phyloP scores from a whole-genome alignment of 2,888 invertebrate species.

The Eupithecia subumbrata region DNA sequence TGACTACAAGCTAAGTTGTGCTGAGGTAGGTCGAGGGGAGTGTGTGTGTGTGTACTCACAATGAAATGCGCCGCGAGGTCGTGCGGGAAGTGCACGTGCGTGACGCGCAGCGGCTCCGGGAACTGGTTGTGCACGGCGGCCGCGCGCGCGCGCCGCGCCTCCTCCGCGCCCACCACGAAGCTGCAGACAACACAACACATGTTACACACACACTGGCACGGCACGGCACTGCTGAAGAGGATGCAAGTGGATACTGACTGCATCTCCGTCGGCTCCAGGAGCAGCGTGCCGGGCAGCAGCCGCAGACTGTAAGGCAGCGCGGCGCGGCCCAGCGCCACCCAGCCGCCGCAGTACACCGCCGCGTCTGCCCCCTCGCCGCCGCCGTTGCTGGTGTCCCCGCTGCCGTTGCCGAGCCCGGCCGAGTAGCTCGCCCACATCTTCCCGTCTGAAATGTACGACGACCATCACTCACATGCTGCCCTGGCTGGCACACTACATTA shows the following conservation, averaged over 20 bases:
- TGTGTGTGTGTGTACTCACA: slow-evolving; percentile 48
- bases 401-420: slow-evolving; percentile 46
- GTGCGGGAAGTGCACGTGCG: slow-evolving; percentile 51
- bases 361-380: slow-evolving; percentile 33
- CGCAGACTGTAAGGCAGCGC: slow-evolving; percentile 70
- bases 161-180: slow-evolving; percentile 56
- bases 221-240: too few species aligned
- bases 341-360: slow-evolving; percentile 71
- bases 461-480: background rate
- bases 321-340: slow-evolving; percentile 65
- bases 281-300: slow-evolving; percentile 64
- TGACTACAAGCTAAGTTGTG: too few species aligned
- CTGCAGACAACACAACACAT: slow-evolving; percentile 46
- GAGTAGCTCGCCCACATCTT: slow-evolving; percentile 60
- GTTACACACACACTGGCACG: too few species aligned
- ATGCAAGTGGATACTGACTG: slow-evolving; percentile 53
- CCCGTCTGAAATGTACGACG: slow-evolving; percentile 50
- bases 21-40: too few species aligned
- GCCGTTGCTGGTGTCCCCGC: slow-evolving; percentile 21
- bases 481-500: too few species aligned
- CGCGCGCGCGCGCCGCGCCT: slow-evolving; percentile 49
- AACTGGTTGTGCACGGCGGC: slow-evolving; percentile 66
- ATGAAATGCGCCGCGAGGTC: slow-evolving; percentile 56
- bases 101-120: slow-evolving; percentile 55
- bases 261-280: slow-evolving; percentile 49